Conservation (phyloP, 2,797 vertebrate genomes). For the Eurystomus glaucurus region DNA sequence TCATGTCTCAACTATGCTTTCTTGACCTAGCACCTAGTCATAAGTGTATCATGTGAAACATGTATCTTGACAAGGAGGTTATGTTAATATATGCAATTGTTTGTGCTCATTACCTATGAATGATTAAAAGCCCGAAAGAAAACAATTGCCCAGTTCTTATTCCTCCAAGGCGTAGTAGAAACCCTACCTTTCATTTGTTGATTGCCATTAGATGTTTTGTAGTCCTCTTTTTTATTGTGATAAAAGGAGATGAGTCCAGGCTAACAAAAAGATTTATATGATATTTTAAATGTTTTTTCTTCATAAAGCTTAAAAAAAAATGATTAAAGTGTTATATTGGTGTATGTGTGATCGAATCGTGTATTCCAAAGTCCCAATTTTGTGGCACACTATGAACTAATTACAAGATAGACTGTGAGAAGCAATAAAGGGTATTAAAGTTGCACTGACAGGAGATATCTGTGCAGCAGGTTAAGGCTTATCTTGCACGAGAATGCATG, state of each 20-base stretch:
- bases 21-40: neutral
- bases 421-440: neutral
- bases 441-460: neutral
- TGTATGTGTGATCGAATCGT: fast-evolving
- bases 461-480: neutral
- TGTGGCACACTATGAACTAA: neutral
- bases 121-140: neutral
- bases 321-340: too few species aligned
- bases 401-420: neutral
- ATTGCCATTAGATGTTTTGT: neutral
- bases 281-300: neutral
- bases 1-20: neutral
- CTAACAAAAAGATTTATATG: neutral
- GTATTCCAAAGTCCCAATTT: neutral
- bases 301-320: neutral
- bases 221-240: neutral
- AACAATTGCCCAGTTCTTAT: neutral
- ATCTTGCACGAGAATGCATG: neutral
- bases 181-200: neutral
- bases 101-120: neutral
- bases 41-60: neutral
- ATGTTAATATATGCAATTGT: neutral
- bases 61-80: neutral
- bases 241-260: neutral
- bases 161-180: neutral